Percentiles rank a stretch among this genome's conserved stretches.
phyloP scores from a whole-genome alignment of 1,140 invertebrate species.

The Latrodectus geometricus region DNA sequence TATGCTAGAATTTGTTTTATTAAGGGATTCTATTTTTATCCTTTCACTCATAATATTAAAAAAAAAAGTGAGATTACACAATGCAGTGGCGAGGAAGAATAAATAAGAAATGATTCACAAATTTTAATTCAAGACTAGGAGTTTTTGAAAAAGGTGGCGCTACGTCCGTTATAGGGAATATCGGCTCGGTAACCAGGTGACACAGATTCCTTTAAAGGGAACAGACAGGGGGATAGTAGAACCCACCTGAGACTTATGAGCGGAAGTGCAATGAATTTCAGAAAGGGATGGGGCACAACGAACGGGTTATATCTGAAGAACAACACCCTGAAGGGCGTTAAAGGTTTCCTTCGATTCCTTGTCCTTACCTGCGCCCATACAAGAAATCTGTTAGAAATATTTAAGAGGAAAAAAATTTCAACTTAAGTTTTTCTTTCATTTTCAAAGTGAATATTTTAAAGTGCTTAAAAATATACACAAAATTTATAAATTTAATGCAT shows the following conservation, averaged over 20 bases:
- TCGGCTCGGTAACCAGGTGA: slow-evolving; percentile 6
- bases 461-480: no score
- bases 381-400: no score
- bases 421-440: no score
- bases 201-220: slow-evolving; percentile 13
- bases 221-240: slow-evolving; percentile 5
- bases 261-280: slow-evolving; percentile 26
- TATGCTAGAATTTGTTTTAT: not conserved
- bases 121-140: not conserved
- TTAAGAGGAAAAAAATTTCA: no score
- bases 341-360: not conserved
- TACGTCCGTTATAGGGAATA: not conserved
- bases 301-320: slow-evolving; percentile 8
- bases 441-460: no score
- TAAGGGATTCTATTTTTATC: no score
- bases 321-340: not conserved
- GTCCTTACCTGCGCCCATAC: slow-evolving; percentile 15
- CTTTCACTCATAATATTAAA: not conserved
- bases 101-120: not conserved
- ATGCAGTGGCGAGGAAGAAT: no score
- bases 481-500: no score
- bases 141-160: not conserved
- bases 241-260: slow-evolving; percentile 21
- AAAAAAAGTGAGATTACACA: not conserved
- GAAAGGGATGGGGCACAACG: not conserved